Percentiles rank a stretch among this genome's conserved stretches.
These are phyloP conservation scores for Anguilla obscura DNA, from an alignment of 2,797 vertebrate species.

Conservation along the genomic window DNA sequence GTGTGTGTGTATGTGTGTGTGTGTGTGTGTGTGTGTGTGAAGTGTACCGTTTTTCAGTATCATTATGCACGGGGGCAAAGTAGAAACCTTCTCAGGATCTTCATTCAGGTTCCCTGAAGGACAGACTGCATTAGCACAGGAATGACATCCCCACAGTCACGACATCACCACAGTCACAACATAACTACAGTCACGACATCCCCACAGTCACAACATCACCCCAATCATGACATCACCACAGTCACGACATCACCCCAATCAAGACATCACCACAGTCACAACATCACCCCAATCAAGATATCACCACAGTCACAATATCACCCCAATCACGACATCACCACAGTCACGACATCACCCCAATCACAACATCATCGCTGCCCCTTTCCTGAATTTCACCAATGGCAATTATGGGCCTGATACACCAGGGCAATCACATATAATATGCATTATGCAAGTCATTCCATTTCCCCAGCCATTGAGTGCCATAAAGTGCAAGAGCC, in stretches of 20 bases:
- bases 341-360: not conserved
- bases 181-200: not conserved
- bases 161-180: not conserved
- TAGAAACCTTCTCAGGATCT: constrained; percentile 14
- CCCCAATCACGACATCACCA: not conserved
- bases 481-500: not conserved
- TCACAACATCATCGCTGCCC: not conserved
- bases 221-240: not conserved
- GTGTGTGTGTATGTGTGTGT: constrained; percentile 7
- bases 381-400: constrained; percentile 23
- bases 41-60: not conserved
- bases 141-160: not conserved
- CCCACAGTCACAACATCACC: not conserved
- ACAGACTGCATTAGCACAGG: not conserved
- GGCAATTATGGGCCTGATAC: constrained; percentile 49
- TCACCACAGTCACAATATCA: not conserved
- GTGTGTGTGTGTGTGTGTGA: not conserved
- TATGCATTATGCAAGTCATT: not conserved
- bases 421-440: not conserved
- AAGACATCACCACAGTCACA: not conserved
- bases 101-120: not conserved
- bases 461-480: not conserved
- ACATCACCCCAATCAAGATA: not conserved
- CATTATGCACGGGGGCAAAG: constrained; percentile 35
- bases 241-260: too few relatives aligned